Percentiles rank a stretch among this genome's conserved stretches.
Evolutionary conservation across 2,113 vertebrate species (phyloP).

Genomic region (Apeltes quadracus): DNA sequence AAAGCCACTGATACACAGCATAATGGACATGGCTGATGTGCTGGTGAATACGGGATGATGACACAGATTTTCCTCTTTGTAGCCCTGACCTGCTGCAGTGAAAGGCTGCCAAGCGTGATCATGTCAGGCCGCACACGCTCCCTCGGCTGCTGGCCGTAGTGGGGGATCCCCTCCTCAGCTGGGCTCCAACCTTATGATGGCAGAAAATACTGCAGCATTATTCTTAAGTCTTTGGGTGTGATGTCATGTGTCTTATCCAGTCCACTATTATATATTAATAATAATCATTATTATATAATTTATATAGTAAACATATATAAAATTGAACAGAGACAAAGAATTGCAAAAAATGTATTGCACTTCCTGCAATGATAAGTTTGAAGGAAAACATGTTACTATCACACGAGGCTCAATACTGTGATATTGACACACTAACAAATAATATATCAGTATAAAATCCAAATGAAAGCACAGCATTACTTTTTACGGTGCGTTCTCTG

Average conservation of each 20-base stretch:
- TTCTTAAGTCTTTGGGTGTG: not conserved
- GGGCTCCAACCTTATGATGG: too few relatives aligned
- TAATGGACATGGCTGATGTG: conserved; percentile 79
- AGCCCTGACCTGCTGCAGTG: conserved; percentile 89
- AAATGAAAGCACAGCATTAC: conserved; percentile 56
- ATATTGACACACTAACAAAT: not conserved
- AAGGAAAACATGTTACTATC: not conserved
- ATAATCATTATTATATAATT: too few relatives aligned
- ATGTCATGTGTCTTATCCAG: not conserved
- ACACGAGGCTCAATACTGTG: not conserved
- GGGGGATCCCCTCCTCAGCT: conserved; percentile 80
- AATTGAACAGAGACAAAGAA: not conserved
- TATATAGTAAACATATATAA: too few relatives aligned
- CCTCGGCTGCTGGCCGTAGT: conserved; percentile 84
- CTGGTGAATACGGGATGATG: conserved; percentile 79
- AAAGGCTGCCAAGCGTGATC: conserved; percentile 87
- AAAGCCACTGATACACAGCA: conserved; percentile 55
- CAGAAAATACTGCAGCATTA: not conserved
- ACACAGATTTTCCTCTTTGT: conserved; percentile 83
- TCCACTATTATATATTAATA: too few relatives aligned
- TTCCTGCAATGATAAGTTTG: conserved; percentile 6
- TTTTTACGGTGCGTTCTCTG: conserved; percentile 68
- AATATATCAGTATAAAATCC: not conserved
- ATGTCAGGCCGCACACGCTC: conserved; percentile 84
- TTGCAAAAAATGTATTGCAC: not conserved